phyloP scores from a whole-genome alignment of 2,888 invertebrate genomes.

The Leptinotarsa juncta region DNA sequence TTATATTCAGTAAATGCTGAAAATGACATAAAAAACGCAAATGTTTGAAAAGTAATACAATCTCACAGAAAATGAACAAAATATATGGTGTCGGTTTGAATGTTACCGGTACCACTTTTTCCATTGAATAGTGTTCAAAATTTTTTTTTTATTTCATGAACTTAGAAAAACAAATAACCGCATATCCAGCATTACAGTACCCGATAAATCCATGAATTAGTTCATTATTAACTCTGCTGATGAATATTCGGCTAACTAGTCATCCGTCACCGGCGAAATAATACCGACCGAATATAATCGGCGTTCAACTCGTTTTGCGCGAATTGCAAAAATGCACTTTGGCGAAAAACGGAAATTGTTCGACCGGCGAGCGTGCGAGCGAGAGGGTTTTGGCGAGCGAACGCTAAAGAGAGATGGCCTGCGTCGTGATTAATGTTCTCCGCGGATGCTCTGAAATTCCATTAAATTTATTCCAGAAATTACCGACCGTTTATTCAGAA shows the following conservation, averaged over 20 bases:
- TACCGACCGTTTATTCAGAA: conserved; percentile 19
- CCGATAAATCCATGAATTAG: neutral
- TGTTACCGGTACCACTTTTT: too few relatives aligned
- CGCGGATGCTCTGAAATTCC: conserved; percentile 16
- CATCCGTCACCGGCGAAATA: conserved; percentile 12
- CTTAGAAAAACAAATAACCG: too few relatives aligned
- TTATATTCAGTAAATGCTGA: too few relatives aligned
- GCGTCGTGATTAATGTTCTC: conserved; percentile 17
- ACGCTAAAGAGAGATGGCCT: neutral
- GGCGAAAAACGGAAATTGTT: conserved; percentile 15
- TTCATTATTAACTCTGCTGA: neutral
- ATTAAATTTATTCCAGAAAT: conserved; percentile 19
- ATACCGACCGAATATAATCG: conserved; percentile 15
- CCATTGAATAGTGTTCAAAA: too few relatives aligned
- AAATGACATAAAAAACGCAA: too few relatives aligned
- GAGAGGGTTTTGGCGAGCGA: neutral
- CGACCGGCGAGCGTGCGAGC: neutral
- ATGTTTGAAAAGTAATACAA: too few relatives aligned
- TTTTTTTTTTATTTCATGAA: too few relatives aligned
- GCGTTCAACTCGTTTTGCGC: neutral
- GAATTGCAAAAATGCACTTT: conserved; percentile 16
- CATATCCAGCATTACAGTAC: neutral
- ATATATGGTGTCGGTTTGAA: too few relatives aligned
- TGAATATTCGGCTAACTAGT: neutral
- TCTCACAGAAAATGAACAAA: too few relatives aligned